Base-by-base conservation (phyloP, 1,140 invertebrate genomes). In the Sycophaga agraensis region DNA sequence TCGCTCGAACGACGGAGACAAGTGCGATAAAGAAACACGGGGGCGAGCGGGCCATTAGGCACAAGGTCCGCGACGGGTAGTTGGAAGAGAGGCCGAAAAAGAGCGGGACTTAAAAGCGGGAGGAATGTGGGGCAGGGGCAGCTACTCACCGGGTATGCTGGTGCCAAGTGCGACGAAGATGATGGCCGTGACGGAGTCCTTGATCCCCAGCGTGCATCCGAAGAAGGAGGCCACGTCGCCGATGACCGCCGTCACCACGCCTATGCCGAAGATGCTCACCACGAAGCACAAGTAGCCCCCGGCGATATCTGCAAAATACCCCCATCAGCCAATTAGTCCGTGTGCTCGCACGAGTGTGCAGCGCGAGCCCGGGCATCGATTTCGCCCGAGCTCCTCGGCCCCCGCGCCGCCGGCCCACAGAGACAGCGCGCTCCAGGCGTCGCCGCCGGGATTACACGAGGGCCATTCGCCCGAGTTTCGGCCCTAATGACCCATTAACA, bases 201-300 rank as follows among this genome's bases (percentile, higher is more conserved):
- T 92, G 63, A 99, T 88, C 39, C 96, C 96, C 22, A 98, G 85
- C n/a, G 93, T 97, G 75, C 96, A 98, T 63, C 97, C 97, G 74
- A 99, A 97, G 79, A 96, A 91, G 2, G 93, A 93, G 5, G 97
- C 96, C 8, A 98, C 84, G 79, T 99, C 97, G 37, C 96, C 96
- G 73, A 99, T 98, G 53, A 99, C 72, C 0, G 96, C 96, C 2
- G 97, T 99, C 58, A 98, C 88, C 5, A 97, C 66, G 11, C 96
- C 97, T 76, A 99, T 98, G 68, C 89, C 88, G n/a, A 91, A 72
- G 73, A 99, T 99, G 31, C 94, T 95, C 12, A 93, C 84, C 39
- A 92, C 84, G 81, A 99, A 99, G 78, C 94, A 97, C 0, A 95
- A 80, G 84, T 97, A 98, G 24, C 97, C 97, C 66, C 91, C 91